A percentile compares a stretch with the other conserved stretches of the same genome.
phyloP scores from a whole-genome alignment of 2,113 vertebrate genomes.

The Tetrax tetrax region DNA sequence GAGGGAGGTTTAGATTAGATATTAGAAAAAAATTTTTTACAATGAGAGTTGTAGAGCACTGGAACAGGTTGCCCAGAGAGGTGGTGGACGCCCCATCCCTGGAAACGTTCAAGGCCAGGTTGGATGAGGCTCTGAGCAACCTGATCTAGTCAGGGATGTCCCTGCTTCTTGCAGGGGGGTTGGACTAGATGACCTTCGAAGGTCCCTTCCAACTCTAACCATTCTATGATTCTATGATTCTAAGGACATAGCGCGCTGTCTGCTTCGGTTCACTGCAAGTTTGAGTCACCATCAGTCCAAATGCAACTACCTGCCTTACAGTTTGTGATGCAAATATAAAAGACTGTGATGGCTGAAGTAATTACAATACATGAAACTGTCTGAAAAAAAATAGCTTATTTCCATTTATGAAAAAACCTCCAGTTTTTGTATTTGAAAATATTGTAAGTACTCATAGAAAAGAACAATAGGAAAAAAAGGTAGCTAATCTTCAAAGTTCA shows the following conservation, averaged over 20 bases:
- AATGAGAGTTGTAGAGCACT: too few relatives aligned
- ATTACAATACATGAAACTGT: background rate
- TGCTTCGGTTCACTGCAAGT: background rate
- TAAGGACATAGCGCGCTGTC: background rate
- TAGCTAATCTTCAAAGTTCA: background rate
- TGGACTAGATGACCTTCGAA: too few relatives aligned
- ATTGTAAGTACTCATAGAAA: background rate
- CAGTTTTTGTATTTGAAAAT: background rate
- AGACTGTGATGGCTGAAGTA: background rate
- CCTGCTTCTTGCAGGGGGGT: too few relatives aligned
- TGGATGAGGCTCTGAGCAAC: too few relatives aligned
- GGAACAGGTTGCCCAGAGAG: too few relatives aligned
- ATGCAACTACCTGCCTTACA: background rate
- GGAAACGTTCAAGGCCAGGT: too few relatives aligned
- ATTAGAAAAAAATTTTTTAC: too few relatives aligned
- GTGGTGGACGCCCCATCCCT: too few relatives aligned
- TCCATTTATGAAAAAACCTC: fast-evolving
- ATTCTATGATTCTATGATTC: too few relatives aligned
- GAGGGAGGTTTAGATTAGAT: too few relatives aligned
- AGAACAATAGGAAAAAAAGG: background rate
- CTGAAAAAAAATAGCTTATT: background rate
- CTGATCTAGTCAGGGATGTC: too few relatives aligned
- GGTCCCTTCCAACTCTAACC: too few relatives aligned
- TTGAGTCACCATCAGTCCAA: background rate
- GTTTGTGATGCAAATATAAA: background rate